Conservation (phyloP, 2,888 invertebrate genomes). For the Leucania comma region DNA sequence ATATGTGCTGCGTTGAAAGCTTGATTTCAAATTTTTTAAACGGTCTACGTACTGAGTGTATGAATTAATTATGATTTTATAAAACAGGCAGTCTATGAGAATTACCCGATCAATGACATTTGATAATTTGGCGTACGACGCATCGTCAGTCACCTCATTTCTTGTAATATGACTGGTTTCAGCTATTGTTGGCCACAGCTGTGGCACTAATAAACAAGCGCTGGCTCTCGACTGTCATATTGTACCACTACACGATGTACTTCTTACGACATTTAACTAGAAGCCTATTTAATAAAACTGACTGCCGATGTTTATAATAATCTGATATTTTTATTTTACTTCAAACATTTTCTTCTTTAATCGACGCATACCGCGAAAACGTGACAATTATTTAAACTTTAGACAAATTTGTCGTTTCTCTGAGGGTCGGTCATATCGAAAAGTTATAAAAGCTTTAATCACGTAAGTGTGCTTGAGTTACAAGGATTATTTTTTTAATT, state of each 20-base stretch:
- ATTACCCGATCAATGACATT: too few relatives aligned
- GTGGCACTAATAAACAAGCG: constrained; percentile 37
- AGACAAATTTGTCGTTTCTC: too few relatives aligned
- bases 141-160: background rate
- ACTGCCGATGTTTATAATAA: too few relatives aligned
- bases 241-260: constrained; percentile 11
- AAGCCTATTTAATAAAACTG: background rate
- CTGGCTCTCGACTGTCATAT: constrained; percentile 26
- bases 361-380: too few relatives aligned
- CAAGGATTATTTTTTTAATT: constrained; percentile 6
- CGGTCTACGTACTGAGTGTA: background rate
- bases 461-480: too few relatives aligned
- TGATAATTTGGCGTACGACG: too few relatives aligned
- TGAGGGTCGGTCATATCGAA: too few relatives aligned
- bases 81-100: background rate
- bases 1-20: background rate
- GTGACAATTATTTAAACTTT: too few relatives aligned
- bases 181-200: constrained; percentile 20
- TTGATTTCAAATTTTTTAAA: background rate
- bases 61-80: background rate
- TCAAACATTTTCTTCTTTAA: too few relatives aligned
- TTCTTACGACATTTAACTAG: constrained; percentile 6
- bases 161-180: constrained; percentile 17
- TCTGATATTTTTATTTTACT: too few relatives aligned
- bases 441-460: too few relatives aligned